Conservation (phyloP, 2,113 vertebrate species). For the Echinops telfairi region DNA sequence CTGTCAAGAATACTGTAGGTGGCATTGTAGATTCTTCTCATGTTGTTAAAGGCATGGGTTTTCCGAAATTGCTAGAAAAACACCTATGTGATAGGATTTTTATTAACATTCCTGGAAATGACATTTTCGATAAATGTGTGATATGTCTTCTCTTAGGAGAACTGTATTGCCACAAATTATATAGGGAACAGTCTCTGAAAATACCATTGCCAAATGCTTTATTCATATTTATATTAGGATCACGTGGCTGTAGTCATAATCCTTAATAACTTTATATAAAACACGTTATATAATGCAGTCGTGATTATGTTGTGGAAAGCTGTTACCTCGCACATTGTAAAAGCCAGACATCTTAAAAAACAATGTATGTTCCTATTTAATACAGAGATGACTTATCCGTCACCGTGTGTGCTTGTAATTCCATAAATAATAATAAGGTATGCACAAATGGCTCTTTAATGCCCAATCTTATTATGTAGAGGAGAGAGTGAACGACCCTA, state of each 20-base stretch:
- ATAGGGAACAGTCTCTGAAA: conserved; percentile 86
- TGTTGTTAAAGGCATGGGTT: conserved; percentile 65
- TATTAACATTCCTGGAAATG: conserved; percentile 61
- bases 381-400: conserved; percentile 67
- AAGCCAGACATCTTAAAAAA: conserved; percentile 67
- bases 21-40: conserved; percentile 76
- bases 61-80: conserved; percentile 73
- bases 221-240: conserved; percentile 87
- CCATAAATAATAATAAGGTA: conserved; percentile 80
- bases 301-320: conserved; percentile 82
- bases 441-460: conserved; percentile 76
- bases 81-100: conserved; percentile 59
- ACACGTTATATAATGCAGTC: conserved; percentile 85
- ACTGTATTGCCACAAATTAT: conserved; percentile 83
- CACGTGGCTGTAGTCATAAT: conserved; percentile 86
- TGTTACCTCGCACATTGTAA: conserved; percentile 82
- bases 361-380: conserved; percentile 71
- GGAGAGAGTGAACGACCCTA: conserved; percentile 57
- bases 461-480: conserved; percentile 70
- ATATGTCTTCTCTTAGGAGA: conserved; percentile 75
- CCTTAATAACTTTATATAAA: conserved; percentile 90
- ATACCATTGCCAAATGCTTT: conserved; percentile 86
- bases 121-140: conserved; percentile 68
- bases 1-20: conserved; percentile 64
- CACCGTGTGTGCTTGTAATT: conserved; percentile 59